Base-by-base conservation (phyloP, 1,140 invertebrate genomes). In the Bilobella aurantiaca region DNA sequence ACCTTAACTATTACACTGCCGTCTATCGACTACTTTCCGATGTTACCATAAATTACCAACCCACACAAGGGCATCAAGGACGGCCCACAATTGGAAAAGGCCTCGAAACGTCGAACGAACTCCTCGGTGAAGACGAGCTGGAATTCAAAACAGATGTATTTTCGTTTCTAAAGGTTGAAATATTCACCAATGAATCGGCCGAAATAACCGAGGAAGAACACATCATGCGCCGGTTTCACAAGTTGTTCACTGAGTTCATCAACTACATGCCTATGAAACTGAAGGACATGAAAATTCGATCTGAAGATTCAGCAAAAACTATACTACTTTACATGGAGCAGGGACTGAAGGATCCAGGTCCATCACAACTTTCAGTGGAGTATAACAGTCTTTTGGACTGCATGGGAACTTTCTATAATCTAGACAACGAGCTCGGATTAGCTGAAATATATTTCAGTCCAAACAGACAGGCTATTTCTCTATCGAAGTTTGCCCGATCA, bases 261-360 rank as follows among this genome's bases (percentile, higher is more conserved):
- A 85, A 91, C 57, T 81, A 90, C 34, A 92, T 96, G 90, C 93
- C 94, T 34, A 80, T 92, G 32, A 96, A 96, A 79, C 84, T 89
- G 0, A 90, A 89, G 76, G 90, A 91, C 75, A 77, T 93, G 53
- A 72, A 72, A 37, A 66, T 59, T 63, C 82, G 88, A 70, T 92
- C 91, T 0, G 93, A 96, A 76, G 93, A 97, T 78, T 85, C 87
- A 0, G 89, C 91, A 23, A 82, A 90, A 66, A 87, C 91, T 23
- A 84, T 89, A 47, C 82, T 89, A 66, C 85, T 87, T 63, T 92
- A 92, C 78, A 32, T 67, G 34, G 67, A 73, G 34, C 66, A 69
- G 64, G 72, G n/a, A n/a, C n/a, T n/a, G n/a, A n/a, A n/a, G 72
- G 28, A 34, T 73, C 2, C 16, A 23, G 63, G 56, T 27, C 64